Conservation (phyloP, 2,113 vertebrate genomes). For the Nothocercus julius region DNA sequence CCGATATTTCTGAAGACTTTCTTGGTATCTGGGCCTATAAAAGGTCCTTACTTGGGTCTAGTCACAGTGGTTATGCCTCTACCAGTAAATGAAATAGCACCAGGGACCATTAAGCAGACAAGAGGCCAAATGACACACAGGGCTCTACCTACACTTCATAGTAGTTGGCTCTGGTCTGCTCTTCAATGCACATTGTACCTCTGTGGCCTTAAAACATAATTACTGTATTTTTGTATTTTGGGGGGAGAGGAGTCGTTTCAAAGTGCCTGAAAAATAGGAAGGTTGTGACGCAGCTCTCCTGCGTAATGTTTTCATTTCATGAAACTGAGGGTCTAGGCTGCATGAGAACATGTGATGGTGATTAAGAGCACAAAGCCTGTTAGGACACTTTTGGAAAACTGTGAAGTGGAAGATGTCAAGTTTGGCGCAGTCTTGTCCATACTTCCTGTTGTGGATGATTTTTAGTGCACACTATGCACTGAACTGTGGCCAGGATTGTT, state of each 20-base stretch:
- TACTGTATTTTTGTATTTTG: neutral
- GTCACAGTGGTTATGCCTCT: neutral
- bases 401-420: rapidly evolving
- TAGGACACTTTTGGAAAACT: neutral
- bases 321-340: neutral
- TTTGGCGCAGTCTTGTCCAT: neutral
- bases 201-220: neutral
- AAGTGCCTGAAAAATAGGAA: neutral
- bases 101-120: neutral
- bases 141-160: neutral
- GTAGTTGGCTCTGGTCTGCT: neutral
- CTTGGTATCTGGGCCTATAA: conserved; percentile 5
- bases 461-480: neutral
- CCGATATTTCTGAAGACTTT: conserved; percentile 31
- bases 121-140: neutral
- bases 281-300: neutral
- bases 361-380: neutral
- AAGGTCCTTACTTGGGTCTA: neutral
- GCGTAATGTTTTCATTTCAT: neutral
- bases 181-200: neutral
- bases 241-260: neutral
- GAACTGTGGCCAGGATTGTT: neutral
- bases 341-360: rapidly evolving
- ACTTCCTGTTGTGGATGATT: neutral
- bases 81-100: neutral